These are phyloP conservation scores for Brachypteracias leptosomus DNA, from an alignment of 2,113 vertebrate genomes.

Conservation along the genomic window DNA sequence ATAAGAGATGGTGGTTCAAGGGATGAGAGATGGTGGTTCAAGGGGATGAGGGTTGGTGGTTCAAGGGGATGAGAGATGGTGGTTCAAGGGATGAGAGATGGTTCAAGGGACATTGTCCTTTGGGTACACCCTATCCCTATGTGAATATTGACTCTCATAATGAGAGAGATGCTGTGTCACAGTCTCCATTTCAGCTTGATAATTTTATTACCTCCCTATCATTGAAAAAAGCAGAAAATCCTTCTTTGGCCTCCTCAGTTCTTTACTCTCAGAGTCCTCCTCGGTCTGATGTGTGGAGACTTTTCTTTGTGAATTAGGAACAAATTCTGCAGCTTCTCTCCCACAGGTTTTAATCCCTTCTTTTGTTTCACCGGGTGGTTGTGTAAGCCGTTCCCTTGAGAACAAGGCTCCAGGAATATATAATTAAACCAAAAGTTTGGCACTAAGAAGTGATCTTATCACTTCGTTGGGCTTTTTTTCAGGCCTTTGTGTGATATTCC, in stretches of 20 bases:
- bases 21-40: not conserved
- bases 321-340: conserved; percentile 37
- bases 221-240: not conserved
- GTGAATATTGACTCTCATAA: not conserved
- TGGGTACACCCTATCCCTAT: accelerated
- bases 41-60: no score
- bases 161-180: not conserved
- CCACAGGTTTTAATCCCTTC: conserved; percentile 67
- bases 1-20: not conserved
- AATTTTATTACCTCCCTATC: not conserved
- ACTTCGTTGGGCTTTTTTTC: conserved; percentile 57
- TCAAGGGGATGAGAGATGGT: not conserved
- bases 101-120: not conserved
- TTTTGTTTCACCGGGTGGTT: conserved; percentile 68
- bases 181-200: not conserved
- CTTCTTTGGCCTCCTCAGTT: not conserved
- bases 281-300: not conserved
- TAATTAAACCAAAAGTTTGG: conserved; percentile 72
- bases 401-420: conserved; percentile 57
- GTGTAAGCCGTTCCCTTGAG: conserved; percentile 70
- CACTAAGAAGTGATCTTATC: conserved; percentile 66
- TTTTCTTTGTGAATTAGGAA: conserved; percentile 24
- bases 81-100: not conserved
- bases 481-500: conserved; percentile 62
- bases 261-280: not conserved